Base-by-base conservation (phyloP, 2,113 vertebrate species). In the Periophthalmus modestus region DNA sequence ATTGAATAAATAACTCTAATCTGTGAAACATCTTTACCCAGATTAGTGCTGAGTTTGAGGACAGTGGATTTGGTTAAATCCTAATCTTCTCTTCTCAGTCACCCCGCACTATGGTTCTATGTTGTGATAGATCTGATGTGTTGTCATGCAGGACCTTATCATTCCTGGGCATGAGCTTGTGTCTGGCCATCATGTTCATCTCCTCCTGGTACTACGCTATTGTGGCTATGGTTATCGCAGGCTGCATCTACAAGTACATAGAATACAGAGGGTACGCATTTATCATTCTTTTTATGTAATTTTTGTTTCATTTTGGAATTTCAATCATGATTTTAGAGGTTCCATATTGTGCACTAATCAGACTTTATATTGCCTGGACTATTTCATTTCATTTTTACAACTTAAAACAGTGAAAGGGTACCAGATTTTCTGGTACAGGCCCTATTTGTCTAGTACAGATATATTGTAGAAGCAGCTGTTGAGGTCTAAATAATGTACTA, bases 191-290 rank as follows among this genome's bases (percentile, higher is more conserved):
- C 85, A 99, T 99, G 97, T 99, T 99, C 92, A 95, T 99, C 89
- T 98, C 93, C 61, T 98, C 97, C 71, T 99, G 97, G 97, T 96
- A 97, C 89, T 99, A 98, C 14, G 96, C 97, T 3, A 94, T 98
- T 55, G 84, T 95, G 19, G 97, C 96, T 85, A 97, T 98, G 95
- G 91, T 93, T 46, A 95, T 99, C 13, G 97, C 97, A 14, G 89
- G 95, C 85, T 97, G 95, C 87, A 97, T 99, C 92, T 99, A 99
- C 92, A 99, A 99, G 86, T 99, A 99, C 91, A 99, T 99, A 19
- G 97, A 99, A 85, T 99, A 97, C 89, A 93, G 96, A 81, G 97
- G 97, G 97, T 99, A 90, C 95, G 95, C 86, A 28, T 28, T 28
- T 28, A 28, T 28, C 28, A 28, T 28, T 28, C 28, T 28, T 28